A percentile compares a stretch with the other conserved stretches of the same genome.
Evolutionary conservation across 2,797 vertebrate genomes (phyloP).

Genomic region (Chelonia mydas): DNA sequence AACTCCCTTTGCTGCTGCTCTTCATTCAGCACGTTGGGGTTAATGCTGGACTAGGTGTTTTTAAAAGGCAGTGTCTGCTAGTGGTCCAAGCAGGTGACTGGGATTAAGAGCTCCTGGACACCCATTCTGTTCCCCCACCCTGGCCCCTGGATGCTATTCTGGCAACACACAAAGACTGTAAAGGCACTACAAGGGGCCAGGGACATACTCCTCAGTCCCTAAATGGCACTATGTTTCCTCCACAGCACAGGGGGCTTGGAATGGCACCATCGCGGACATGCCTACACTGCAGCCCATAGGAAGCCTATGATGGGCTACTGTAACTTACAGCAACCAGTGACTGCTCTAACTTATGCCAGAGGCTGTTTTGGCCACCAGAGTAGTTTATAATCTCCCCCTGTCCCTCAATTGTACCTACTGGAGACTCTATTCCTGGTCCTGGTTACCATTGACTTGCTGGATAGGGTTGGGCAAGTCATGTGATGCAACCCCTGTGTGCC

Average conservation of each 20-base stretch:
- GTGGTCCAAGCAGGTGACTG: neutral
- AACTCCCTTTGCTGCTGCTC: neutral
- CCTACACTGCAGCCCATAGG: neutral
- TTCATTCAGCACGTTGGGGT: neutral
- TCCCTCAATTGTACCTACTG: neutral
- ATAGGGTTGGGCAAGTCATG: neutral
- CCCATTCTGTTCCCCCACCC: neutral
- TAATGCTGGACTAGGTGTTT: neutral
- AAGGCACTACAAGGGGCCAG: neutral
- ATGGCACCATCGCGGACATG: neutral
- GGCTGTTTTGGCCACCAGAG: neutral
- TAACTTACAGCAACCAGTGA: neutral
- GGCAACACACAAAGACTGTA: neutral
- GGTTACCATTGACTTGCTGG: neutral
- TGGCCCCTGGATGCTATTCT: neutral
- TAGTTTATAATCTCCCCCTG: neutral
- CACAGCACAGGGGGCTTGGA: neutral
- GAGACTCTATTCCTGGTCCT: neutral
- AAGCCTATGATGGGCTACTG: neutral
- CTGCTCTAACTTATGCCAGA: neutral
- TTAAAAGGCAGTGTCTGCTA: neutral
- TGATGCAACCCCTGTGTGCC: rapidly evolving
- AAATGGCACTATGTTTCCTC: neutral
- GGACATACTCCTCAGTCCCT: neutral
- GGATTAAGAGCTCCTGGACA: neutral